Evolutionary conservation across 2,888 invertebrate species (phyloP).

Genomic region (Ornithoptera alexandrae): DNA sequence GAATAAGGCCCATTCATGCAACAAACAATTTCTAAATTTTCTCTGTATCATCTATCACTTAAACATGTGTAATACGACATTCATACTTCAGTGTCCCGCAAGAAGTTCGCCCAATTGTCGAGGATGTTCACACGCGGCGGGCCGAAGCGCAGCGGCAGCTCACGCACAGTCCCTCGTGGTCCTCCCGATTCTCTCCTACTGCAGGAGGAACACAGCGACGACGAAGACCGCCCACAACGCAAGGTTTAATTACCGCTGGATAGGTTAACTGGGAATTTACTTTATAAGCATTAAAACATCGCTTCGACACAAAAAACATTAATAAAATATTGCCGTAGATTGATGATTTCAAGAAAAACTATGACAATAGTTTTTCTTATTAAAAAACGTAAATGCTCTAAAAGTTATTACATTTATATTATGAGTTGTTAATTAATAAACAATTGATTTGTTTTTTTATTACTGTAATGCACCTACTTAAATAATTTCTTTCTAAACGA

Average conservation of each 20-base stretch:
- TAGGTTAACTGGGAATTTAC: slow-evolving; percentile 16
- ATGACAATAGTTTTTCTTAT: too few relatives aligned
- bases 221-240: slow-evolving; percentile 72
- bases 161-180: slow-evolving; percentile 70
- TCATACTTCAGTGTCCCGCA: slow-evolving; percentile 82
- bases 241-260: slow-evolving; percentile 42
- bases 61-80: background rate
- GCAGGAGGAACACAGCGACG: slow-evolving; percentile 82
- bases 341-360: background rate
- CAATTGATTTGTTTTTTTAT: too few relatives aligned
- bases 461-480: too few relatives aligned
- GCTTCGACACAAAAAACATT: background rate
- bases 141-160: slow-evolving; percentile 64
- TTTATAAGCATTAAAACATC: background rate
- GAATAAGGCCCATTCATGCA: background rate
- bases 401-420: too few relatives aligned
- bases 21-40: too few relatives aligned
- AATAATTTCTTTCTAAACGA: too few relatives aligned
- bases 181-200: slow-evolving; percentile 80
- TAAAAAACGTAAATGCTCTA: too few relatives aligned
- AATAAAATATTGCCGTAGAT: background rate
- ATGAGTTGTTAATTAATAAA: too few relatives aligned
- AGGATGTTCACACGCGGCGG: slow-evolving; percentile 86
- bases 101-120: slow-evolving; percentile 89
- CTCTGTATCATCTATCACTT: background rate